Evolutionary conservation across 2,113 vertebrate species (phyloP).

Genomic region (Amphiprion ocellaris): DNA sequence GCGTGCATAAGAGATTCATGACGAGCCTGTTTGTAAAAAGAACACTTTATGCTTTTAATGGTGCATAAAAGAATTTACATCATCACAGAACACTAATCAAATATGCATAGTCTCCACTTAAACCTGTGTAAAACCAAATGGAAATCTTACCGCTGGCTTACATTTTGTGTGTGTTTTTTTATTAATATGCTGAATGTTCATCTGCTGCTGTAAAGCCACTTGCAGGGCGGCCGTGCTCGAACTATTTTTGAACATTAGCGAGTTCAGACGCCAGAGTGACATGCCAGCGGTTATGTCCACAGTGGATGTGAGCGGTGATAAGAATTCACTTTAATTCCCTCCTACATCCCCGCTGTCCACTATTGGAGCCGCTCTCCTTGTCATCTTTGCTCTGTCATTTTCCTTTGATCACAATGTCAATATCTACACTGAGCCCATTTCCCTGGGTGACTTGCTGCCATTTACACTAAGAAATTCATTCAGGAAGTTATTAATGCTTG

Average conservation of each 20-base stretch:
- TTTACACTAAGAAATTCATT: conserved; percentile 66
- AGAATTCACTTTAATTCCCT: conserved; percentile 50
- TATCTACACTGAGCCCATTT: conserved; percentile 60
- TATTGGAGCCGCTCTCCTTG: conserved; percentile 11
- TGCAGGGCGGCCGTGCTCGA: background rate
- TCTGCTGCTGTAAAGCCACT: background rate
- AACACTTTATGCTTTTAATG: conserved; percentile 62
- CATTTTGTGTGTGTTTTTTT: conserved; percentile 15
- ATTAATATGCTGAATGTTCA: background rate
- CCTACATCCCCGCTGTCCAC: conserved; percentile 18
- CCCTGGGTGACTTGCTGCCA: conserved; percentile 53
- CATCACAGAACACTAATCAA: conserved; percentile 59
- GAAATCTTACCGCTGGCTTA: conserved; percentile 10
- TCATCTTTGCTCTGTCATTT: conserved; percentile 63
- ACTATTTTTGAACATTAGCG: conserved; percentile 15
- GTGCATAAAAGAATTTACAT: conserved; percentile 54
- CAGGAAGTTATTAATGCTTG: conserved; percentile 64
- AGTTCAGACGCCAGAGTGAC: conserved; percentile 34
- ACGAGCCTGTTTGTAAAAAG: conserved; percentile 58
- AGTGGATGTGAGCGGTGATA: conserved; percentile 42
- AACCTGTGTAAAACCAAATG: conserved; percentile 33
- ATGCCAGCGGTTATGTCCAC: conserved; percentile 38
- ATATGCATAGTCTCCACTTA: conserved; percentile 41
- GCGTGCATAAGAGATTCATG: conserved; percentile 55
- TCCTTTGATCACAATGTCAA: conserved; percentile 74